Conservation (phyloP, 2,888 invertebrate genomes). For the Drosophila prostipennis region DNA sequence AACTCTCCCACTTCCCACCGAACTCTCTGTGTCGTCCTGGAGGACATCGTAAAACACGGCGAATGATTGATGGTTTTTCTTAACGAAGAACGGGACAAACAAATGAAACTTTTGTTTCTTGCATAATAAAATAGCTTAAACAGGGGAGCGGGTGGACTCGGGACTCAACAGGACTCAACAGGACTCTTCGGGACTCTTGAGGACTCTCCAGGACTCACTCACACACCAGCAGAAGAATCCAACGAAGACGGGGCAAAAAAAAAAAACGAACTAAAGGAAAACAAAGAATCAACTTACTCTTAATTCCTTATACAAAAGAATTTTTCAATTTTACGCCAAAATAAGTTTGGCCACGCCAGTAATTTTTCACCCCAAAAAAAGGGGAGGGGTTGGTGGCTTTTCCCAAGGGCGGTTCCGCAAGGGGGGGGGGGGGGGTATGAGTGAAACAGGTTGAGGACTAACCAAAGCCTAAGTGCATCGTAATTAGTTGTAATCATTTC, state of each 20-base stretch:
- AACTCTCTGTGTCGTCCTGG: constrained; percentile 28
- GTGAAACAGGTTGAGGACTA: constrained; percentile 5
- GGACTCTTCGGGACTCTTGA: not conserved
- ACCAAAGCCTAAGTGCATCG: constrained; percentile 35
- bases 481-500: constrained; percentile 65
- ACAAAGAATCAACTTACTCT: constrained; percentile 62
- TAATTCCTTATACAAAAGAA: constrained; percentile 77
- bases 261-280: constrained; percentile 3
- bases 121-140: constrained; percentile 74
- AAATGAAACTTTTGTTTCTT: constrained; percentile 81
- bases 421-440: no score
- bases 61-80: constrained; percentile 77
- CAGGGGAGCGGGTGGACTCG: constrained; percentile 13
- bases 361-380: constrained; percentile 66
- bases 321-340: constrained; percentile 84
- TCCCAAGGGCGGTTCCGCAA: not conserved
- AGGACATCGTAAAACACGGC: constrained; percentile 73
- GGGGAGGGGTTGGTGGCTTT: not conserved
- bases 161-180: constrained; percentile 13
- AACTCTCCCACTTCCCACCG: not conserved
- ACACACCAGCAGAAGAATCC: constrained; percentile 5
- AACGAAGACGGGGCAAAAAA: not conserved
- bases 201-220: constrained; percentile 5
- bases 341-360: constrained; percentile 81
- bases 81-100: constrained; percentile 73